Evolutionary conservation across 2,113 vertebrate species (phyloP), one percentile per base, ranked within the genome.

Genomic region (Urocolius indicus): DNA sequence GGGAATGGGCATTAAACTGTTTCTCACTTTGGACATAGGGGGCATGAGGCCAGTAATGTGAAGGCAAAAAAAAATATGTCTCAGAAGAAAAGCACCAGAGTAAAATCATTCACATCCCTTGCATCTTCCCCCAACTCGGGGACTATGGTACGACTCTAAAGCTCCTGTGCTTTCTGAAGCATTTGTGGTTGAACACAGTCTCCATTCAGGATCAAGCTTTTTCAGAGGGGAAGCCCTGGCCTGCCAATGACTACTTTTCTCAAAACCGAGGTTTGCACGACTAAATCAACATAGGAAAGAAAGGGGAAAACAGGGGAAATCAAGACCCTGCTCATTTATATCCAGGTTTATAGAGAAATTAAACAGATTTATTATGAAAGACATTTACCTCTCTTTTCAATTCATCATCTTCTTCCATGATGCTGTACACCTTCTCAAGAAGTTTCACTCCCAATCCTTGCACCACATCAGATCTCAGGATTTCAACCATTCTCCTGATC

Each of bases 401-500:
- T 81, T 99, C 99, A 93, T 99, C 99, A 0, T 99, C 99, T 71
- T 99, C 98, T 92, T 99, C 99, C 98, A 99, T 98, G 95, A 99
- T 98, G 93, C 98, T 98, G 95, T 99, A 98, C 4, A 98, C 99
- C 95, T 97, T 98, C 94, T 99, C 98, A 82, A 99, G 97, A 95
- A 99, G 98, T 87, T 99, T 99, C 92, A 99, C 97, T 24, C 99
- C 99, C 52, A 99, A 78, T 51, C 98, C 99, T 91, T 98, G 98
- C 38, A 99, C 97, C 67, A 99, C 98, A 94, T 99, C 99, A 73
- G 98, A 98, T 87, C 99, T 98, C 93, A 99, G 95, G 66, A 98
- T 97, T 96, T 99, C 99, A 93, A 99, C 97, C 92, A 98, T 98
- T 97, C 99, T 98, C 87, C 98, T 98, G 45, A 99, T 98, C 96